Base-by-base conservation (phyloP, 2,888 invertebrate genomes). In the Ochlodes sylvanus region DNA sequence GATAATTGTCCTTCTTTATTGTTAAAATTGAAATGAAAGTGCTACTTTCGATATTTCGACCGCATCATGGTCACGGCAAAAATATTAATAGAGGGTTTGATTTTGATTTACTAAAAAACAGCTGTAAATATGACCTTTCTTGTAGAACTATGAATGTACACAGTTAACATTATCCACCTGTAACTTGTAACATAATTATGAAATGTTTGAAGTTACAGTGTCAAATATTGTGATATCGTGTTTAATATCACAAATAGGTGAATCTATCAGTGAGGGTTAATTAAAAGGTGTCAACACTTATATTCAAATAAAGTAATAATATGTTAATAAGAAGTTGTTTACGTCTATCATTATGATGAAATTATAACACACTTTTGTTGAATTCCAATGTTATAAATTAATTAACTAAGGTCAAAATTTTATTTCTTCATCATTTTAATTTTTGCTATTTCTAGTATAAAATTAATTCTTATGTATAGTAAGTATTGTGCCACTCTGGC, bases 291-390 rank as follows among this genome's bases (percentile, higher is more conserved):
- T 19, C 4, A 19, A 50, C 17, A 7, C 2, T 50, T 1, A 50
- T 10, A 5, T 19, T 27, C 5, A 12, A 50, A n/a, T 44, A 44
- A 7, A 12, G 19, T 19, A 50, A 50, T 50, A 50, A 56, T 7
- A 15, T 56, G 56, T 56, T 15, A 56, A 56, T 56, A 38, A 38
- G 17, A 38, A 38, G 9, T n/a, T 56, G 56, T 56, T 17, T 56
- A 15, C 2, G 56, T 38, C 17, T 56, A 38, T 56, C 15, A 38
- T 17, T 56, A 56, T 56, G 69, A 66, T 47, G 69, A 62, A 6
- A 50, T 50, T 50, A 19, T 50, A 19, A 50, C 19, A 47, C 67
- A 70, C 69, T 69, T 67, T 69, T 70, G 68, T 68, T 58, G 61
- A 72, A 69, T 65, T 67, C 60, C 58, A 66, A 68, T 10, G 38